Evolutionary conservation across 92 coral and sea anemone genomes (phyloP).

Genomic region (Micromussa lordhowensis): DNA sequence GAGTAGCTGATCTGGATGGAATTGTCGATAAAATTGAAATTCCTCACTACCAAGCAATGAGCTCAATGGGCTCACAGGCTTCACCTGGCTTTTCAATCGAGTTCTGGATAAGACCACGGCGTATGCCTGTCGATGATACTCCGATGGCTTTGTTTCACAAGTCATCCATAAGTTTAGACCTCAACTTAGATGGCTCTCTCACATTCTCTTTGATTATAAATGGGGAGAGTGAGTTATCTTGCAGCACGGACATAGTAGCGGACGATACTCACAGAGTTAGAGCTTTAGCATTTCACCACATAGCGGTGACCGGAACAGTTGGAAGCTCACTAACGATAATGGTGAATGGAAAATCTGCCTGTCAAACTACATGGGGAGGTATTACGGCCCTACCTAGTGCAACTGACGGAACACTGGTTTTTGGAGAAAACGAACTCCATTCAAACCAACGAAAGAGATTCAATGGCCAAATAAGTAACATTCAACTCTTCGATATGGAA

Average conservation of each 20-base stretch:
- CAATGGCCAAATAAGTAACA: constrained; percentile 17
- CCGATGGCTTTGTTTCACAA: constrained; percentile 18
- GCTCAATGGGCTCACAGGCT: constrained; percentile 4
- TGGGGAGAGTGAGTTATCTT: not conserved
- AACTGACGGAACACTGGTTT: constrained; percentile 4
- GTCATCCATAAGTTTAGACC: constrained; percentile 4
- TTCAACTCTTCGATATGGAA: not conserved
- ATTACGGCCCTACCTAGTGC: not conserved
- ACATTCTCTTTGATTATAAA: not conserved
- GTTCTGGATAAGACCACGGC: constrained; percentile 38
- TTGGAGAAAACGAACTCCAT: constrained; percentile 22
- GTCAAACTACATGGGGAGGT: constrained; percentile 2
- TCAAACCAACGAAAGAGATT: not conserved
- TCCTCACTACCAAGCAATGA: constrained; percentile 7
- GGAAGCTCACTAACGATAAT: constrained; percentile 6
- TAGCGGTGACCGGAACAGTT: constrained; percentile 33
- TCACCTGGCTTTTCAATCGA: constrained; percentile 22
- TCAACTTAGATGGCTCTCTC: constrained; percentile 10
- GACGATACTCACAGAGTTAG: not conserved
- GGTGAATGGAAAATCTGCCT: constrained; percentile 4
- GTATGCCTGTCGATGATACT: constrained; percentile 3
- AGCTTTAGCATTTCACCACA: constrained; percentile 7
- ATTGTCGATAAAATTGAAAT: constrained; percentile 22
- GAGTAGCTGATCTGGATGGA: constrained; percentile 44
- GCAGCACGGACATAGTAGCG: not conserved